These are phyloP conservation scores for Rhagophthalmus giganteus DNA, from an alignment of 2,888 invertebrate species.

Conservation along the genomic window DNA sequence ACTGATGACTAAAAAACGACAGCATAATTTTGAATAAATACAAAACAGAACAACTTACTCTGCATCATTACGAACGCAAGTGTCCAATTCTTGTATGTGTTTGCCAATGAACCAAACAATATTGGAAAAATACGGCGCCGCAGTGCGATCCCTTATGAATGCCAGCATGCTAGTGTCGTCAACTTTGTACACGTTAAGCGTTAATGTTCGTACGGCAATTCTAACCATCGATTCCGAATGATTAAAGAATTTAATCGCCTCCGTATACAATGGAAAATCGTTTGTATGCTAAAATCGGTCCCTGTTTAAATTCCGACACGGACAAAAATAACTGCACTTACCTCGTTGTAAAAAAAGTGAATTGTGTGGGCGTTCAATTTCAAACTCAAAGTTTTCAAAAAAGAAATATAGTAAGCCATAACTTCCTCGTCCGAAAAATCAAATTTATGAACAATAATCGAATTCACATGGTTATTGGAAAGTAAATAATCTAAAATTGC, in stretches of 20 bases:
- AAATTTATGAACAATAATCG: slow-evolving; percentile 98
- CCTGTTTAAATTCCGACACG: no score
- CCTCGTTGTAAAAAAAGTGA: slow-evolving; percentile 99
- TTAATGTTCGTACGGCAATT: slow-evolving; percentile 96
- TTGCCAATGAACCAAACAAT: slow-evolving; percentile 99
- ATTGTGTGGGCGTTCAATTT: slow-evolving; percentile 98
- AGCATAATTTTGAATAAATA: no score
- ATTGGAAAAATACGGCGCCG: slow-evolving; percentile 98
- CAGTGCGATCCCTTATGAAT: slow-evolving; percentile 94
- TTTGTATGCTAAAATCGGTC: slow-evolving; percentile 91
- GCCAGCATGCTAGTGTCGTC: slow-evolving; percentile 93
- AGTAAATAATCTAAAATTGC: slow-evolving; percentile 85
- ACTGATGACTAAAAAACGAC: slow-evolving; percentile 86
- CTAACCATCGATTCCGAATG: slow-evolving; percentile 99
- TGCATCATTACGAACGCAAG: slow-evolving; percentile 91
- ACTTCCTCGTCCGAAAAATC: slow-evolving; percentile 99
- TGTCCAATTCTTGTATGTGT: slow-evolving; percentile 93
- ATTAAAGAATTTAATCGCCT: slow-evolving; percentile 99
- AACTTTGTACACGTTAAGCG: slow-evolving; percentile 94
- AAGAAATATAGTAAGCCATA: slow-evolving; percentile 99
- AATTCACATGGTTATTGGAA: slow-evolving; percentile 99
- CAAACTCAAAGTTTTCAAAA: slow-evolving; percentile 95
- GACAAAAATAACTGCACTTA: no score
- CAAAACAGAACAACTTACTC: slow-evolving; percentile 68
- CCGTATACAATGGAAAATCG: slow-evolving; percentile 98